These are phyloP conservation scores for Coleophora deauratella DNA, from an alignment of 2,888 invertebrate genomes.

Conservation along the genomic window DNA sequence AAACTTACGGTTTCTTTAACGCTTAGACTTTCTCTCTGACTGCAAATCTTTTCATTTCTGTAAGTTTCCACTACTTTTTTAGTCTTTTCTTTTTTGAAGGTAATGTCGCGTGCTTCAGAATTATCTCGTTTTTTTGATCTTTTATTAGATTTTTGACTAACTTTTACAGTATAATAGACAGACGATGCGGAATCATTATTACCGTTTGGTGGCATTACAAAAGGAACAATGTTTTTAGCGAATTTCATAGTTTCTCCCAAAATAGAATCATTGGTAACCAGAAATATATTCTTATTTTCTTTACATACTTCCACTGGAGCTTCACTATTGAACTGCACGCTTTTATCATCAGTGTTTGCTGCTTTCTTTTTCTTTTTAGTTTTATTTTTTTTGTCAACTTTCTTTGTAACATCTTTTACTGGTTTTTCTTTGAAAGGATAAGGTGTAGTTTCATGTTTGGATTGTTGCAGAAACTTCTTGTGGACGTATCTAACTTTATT, in stretches of 20 bases:
- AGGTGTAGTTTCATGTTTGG: background rate
- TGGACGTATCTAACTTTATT: slow-evolving; percentile 53
- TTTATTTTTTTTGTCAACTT: slow-evolving; percentile 3
- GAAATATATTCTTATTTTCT: slow-evolving; percentile 20
- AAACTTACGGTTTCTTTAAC: slow-evolving; percentile 35
- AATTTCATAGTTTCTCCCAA: slow-evolving; percentile 50
- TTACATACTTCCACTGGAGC: slow-evolving; percentile 14
- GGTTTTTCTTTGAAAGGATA: slow-evolving; percentile 13
- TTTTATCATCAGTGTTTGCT: slow-evolving; percentile 28
- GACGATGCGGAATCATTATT: slow-evolving; percentile 27
- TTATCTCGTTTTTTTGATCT: slow-evolving; percentile 19
- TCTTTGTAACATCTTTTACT: slow-evolving; percentile 12
- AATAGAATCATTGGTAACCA: slow-evolving; percentile 27
- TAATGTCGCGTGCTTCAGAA: slow-evolving; percentile 16
- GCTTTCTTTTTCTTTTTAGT: slow-evolving; percentile 14
- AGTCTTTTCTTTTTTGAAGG: slow-evolving; percentile 27
- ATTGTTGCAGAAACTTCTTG: slow-evolving; percentile 35
- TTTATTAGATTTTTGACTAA: slow-evolving; percentile 33
- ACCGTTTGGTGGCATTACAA: slow-evolving; percentile 38
- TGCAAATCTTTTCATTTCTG: slow-evolving; percentile 26
- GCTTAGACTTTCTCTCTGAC: slow-evolving; percentile 28
- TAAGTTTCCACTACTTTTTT: slow-evolving; percentile 32
- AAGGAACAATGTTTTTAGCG: slow-evolving; percentile 48
- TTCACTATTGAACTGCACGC: slow-evolving; percentile 30
- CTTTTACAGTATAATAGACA: slow-evolving; percentile 47